Conservation (phyloP, 2,113 vertebrate species). For the Peromyscus polionotus region DNA sequence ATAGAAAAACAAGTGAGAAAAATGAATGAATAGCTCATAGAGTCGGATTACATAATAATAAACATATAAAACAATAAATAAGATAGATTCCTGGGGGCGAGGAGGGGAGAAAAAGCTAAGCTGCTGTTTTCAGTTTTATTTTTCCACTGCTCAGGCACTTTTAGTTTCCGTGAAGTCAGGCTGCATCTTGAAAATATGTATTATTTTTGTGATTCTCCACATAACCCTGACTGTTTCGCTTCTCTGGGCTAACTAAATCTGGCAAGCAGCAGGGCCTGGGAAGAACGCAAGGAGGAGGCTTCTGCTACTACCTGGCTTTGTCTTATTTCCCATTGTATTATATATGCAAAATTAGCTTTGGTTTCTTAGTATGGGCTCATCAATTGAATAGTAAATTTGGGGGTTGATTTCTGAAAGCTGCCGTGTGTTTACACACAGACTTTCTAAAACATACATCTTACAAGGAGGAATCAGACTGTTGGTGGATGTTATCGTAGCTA, state of each 20-base stretch:
- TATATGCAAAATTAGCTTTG: constrained; percentile 33
- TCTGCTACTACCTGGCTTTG: background rate
- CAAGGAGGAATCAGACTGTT: background rate
- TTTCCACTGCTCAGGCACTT: background rate
- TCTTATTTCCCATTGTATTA: constrained; percentile 20
- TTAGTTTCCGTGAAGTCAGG: constrained; percentile 32
- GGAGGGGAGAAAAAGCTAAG: background rate
- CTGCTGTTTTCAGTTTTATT: background rate
- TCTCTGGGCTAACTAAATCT: constrained; percentile 38
- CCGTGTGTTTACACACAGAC: background rate
- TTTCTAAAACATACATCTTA: background rate
- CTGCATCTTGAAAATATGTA: background rate
- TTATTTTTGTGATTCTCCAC: constrained; percentile 6
- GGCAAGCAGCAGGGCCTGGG: background rate
- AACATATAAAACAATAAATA: constrained; percentile 11
- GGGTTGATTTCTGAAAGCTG: background rate
- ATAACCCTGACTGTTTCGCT: background rate
- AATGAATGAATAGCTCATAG: background rate
- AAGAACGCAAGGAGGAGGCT: background rate
- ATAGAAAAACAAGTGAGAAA: constrained; percentile 33
- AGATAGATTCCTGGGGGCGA: background rate
- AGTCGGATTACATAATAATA: constrained; percentile 20
- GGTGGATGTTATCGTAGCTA: background rate
- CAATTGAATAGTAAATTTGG: background rate
- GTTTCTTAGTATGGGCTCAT: background rate